phyloP scores from a whole-genome alignment of 2,888 invertebrate genomes.

The Anoplius nigerrimus region DNA sequence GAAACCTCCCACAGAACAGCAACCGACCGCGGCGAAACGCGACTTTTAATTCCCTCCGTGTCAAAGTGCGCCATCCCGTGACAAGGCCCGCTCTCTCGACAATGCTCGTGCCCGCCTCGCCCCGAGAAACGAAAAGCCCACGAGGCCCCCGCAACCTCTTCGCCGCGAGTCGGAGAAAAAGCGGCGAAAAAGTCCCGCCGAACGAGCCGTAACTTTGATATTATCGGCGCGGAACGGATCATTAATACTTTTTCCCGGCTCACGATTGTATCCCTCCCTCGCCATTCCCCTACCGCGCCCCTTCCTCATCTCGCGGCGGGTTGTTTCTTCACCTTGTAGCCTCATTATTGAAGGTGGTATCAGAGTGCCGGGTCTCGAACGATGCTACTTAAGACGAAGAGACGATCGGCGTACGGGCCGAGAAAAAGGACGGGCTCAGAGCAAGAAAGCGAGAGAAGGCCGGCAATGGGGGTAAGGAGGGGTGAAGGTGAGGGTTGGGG shows the following conservation, averaged over 20 bases:
- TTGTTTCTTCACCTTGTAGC: slow-evolving; percentile 6
- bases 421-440: background rate
- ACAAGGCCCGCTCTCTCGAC: too few species aligned
- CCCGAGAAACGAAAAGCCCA: too few species aligned
- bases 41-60: too few species aligned
- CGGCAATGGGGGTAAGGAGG: background rate
- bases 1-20: too few species aligned
- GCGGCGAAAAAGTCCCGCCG: too few species aligned
- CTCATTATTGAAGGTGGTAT: slow-evolving; percentile 3
- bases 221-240: slow-evolving; percentile 7
- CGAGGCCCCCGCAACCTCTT: too few species aligned
- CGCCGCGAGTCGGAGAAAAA: too few species aligned
- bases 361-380: background rate
- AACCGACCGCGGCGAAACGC: too few species aligned
- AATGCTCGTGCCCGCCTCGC: too few species aligned
- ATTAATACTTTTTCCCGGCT: slow-evolving; percentile 1
- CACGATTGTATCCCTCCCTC: background rate
- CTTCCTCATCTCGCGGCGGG: background rate
- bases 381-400: background rate
- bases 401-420: background rate
- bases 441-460: background rate
- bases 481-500: background rate
- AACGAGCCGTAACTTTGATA: background rate
- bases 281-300: background rate
- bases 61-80: too few species aligned